A percentile compares a stretch with the other conserved stretches of the same genome.
Conservation (phyloP, 2,113 vertebrate species). For the Salvelinus sp. region DNA sequence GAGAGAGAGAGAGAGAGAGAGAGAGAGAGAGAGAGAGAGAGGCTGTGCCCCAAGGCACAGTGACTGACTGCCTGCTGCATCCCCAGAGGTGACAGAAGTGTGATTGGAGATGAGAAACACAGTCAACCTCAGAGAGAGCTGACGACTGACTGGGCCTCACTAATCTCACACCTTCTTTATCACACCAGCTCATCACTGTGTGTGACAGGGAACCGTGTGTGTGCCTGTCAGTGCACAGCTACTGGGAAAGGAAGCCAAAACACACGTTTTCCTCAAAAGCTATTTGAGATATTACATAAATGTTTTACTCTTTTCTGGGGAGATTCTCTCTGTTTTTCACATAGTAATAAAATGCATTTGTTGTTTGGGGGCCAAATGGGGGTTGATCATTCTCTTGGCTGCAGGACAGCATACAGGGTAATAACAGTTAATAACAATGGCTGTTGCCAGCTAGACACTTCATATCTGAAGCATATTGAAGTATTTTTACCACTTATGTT, state of each 20-base stretch:
- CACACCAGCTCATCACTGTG: not conserved
- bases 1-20: not conserved
- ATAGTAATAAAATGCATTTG: slow-evolving; percentile 16
- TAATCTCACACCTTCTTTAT: slow-evolving; percentile 27
- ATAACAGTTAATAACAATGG: slow-evolving; percentile 13
- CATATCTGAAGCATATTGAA: slow-evolving; percentile 9
- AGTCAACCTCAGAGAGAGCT: slow-evolving; percentile 4
- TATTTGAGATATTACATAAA: slow-evolving; percentile 30
- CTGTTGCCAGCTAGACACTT: not conserved
- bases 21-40: not conserved
- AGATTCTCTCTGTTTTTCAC: not conserved
- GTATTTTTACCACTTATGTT: not conserved
- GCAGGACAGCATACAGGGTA: not conserved
- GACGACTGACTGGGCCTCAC: not conserved
- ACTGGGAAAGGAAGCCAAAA: slow-evolving; percentile 51
- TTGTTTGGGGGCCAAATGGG: slow-evolving; percentile 20
- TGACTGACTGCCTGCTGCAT: not conserved
- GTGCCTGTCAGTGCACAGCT: slow-evolving; percentile 2
- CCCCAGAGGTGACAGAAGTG: not conserved
- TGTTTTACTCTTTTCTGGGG: not conserved
- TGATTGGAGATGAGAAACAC: not conserved
- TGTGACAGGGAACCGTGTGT: not conserved
- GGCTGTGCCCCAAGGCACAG: not conserved
- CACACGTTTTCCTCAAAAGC: not conserved
- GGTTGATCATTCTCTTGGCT: not conserved